These are phyloP conservation scores for Trichoplax adhaerens DNA, from an alignment of 37 sponge, comb jelly and placozoan genomes.

Conservation along the genomic window DNA sequence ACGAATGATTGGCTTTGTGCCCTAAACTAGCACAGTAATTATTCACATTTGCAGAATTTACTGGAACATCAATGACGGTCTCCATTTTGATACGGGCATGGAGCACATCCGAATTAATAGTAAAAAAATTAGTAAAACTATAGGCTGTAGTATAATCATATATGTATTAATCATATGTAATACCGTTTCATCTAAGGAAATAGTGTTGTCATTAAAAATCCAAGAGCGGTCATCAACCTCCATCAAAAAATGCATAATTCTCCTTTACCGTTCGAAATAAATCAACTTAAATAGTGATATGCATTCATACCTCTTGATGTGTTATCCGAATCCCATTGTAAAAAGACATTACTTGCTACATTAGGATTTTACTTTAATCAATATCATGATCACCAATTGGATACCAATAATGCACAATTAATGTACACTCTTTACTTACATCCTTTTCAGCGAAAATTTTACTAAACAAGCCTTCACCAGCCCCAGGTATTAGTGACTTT, in stretches of 20 bases:
- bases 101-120: too few species aligned
- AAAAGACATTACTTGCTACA: constrained; percentile 29
- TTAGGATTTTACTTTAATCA: neutral
- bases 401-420: too few species aligned
- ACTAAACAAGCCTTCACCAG: constrained; percentile 55
- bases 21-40: constrained; percentile 41
- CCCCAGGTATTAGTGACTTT: constrained; percentile 15
- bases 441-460: neutral
- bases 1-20: constrained; percentile 64
- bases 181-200: constrained; percentile 25
- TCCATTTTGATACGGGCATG: neutral
- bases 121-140: too few species aligned
- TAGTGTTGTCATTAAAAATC: constrained; percentile 34
- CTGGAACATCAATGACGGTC: constrained; percentile 41
- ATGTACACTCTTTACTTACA: too few species aligned
- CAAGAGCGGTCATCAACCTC: constrained; percentile 42
- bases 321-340: constrained; percentile 49
- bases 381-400: too few species aligned
- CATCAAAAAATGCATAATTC: too few species aligned
- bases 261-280: too few species aligned
- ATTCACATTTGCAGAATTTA: neutral
- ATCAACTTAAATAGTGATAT: too few species aligned
- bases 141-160: too few species aligned
- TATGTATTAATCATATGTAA: too few species aligned
- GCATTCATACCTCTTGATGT: constrained; percentile 3